Conservation (phyloP, 2,113 vertebrate genomes). For the Gnathonemus echidnorhynchus region DNA sequence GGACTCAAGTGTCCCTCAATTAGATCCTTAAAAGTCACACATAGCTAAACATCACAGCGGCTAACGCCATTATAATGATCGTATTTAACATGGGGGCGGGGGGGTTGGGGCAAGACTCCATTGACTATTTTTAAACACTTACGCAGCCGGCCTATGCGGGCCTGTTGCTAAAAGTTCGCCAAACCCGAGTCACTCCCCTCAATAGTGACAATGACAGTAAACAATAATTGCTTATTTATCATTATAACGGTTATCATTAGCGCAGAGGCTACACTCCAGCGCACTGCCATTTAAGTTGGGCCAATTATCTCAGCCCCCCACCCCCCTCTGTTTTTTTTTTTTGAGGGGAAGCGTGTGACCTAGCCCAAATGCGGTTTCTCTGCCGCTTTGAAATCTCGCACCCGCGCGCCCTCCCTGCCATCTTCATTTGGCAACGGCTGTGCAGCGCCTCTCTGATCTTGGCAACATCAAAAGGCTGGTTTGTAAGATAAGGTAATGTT, state of each 20-base stretch:
- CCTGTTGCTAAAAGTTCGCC: neutral
- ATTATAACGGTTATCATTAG: neutral
- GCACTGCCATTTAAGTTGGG: constrained; percentile 61
- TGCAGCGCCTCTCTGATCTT: constrained; percentile 83
- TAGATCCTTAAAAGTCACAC: neutral
- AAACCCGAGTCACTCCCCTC: neutral
- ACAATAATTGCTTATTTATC: constrained; percentile 1
- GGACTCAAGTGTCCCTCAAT: neutral
- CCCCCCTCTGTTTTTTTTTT: neutral
- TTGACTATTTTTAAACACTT: neutral
- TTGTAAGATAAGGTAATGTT: constrained; percentile 79
- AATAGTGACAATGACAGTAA: neutral
- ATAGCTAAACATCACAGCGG: neutral
- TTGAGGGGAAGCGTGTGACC: constrained; percentile 69
- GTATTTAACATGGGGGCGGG: neutral
- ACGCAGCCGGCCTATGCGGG: neutral
- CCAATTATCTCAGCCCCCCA: constrained; percentile 66
- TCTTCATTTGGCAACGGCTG: constrained; percentile 81
- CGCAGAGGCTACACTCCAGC: constrained; percentile 61
- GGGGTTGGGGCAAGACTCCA: neutral
- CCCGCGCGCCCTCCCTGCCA: constrained; percentile 65
- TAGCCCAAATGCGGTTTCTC: constrained; percentile 73
- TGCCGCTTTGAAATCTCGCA: constrained; percentile 79
- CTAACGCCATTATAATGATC: neutral
- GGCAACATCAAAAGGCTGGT: constrained; percentile 76